phyloP scores from a whole-genome alignment of 1,140 invertebrate species.

The Drosophila lacertosa region DNA sequence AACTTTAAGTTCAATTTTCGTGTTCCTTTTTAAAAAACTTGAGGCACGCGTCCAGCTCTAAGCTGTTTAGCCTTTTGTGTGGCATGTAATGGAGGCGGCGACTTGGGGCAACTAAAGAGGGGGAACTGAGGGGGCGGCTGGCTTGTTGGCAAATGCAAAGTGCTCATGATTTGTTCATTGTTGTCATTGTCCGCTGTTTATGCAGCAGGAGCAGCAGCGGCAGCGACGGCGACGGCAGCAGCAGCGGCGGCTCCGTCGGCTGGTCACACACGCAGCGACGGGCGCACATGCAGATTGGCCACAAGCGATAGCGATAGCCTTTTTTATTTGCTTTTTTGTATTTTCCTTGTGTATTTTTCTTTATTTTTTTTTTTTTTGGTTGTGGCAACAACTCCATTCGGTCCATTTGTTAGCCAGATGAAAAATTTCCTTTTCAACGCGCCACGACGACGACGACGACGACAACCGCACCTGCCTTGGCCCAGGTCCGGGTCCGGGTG shows the following conservation, averaged over 20 bases:
- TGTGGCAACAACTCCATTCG: conserved; percentile 50
- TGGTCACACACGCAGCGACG: conserved; percentile 24
- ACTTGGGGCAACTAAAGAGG: neutral
- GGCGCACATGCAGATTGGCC: conserved; percentile 77
- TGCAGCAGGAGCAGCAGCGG: conserved; percentile 20
- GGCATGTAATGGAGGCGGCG: conserved; percentile 5
- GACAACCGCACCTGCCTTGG: conserved; percentile 47
- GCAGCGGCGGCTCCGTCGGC: conserved; percentile 22
- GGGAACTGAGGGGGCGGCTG: conserved; percentile 7
- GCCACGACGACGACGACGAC: conserved; percentile 33
- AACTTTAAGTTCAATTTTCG: no score
- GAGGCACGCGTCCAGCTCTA: conserved; percentile 47
- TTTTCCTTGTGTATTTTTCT: conserved; percentile 14
- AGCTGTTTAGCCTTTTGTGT: conserved; percentile 59
- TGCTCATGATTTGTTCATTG: conserved; percentile 80
- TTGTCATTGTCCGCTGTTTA: conserved; percentile 64
- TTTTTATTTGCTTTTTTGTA: conserved; percentile 59
- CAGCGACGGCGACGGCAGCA: conserved; percentile 3
- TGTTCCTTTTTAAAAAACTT: neutral
- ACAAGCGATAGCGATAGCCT: conserved; percentile 80
- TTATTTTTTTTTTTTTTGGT: conserved; percentile 33
- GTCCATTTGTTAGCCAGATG: conserved; percentile 67
- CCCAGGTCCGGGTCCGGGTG: neutral
- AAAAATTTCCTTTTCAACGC: conserved; percentile 78
- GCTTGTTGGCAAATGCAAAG: conserved; percentile 54